Evolutionary conservation across 1,140 invertebrate genomes (phyloP), one percentile per base, ranked within the genome.

Genomic region (Achatina immaculata): DNA sequence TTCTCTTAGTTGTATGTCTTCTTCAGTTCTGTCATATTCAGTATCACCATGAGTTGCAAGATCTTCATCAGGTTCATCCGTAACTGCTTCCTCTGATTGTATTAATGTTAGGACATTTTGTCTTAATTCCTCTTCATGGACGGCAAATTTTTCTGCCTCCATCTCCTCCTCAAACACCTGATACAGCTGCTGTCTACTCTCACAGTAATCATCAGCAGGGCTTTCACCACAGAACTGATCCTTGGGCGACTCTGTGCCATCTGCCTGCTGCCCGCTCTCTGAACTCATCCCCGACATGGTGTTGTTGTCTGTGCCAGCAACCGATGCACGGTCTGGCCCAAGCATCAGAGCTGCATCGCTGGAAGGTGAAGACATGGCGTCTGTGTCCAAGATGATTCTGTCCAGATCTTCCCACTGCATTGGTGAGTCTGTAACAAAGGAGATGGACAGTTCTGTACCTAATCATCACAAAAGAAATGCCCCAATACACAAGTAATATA

Each of bases 201-300:
- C 72, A 28, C 80, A 24, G 45, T 83, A 82, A 68, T 75, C 51
- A 40, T 66, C n/a, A 31, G 81, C n/a, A 62, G 58, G 58, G 16
- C 58, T 72, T 48, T 84, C 81, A 38, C 38, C 66, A 71, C 78
- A 72, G 43, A 43, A 62, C 40, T 66, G 40, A 14, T 68, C 43
- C 19, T 31, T 45, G 6, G 16, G 66, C 38, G 78, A 34, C 19
- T 45, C 66, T 42, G 36, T 38, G 1, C 42, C 14, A 42, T 62
- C 71, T 34, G 34, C 43, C 21, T 31, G 80, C 42, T 81, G 51
- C 11, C 74, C 74, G 40, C 62, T 71, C 19, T 85, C 83, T n/a
- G 84, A 84, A 19, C 85, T 83, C 42, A 84, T 77, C 43, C 80
- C 81, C 6, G 84, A 83, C 55, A 83, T 77, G 7, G 83, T 82